Base-by-base conservation (phyloP, 2,888 invertebrate species). In the Chorisops tibialis region DNA sequence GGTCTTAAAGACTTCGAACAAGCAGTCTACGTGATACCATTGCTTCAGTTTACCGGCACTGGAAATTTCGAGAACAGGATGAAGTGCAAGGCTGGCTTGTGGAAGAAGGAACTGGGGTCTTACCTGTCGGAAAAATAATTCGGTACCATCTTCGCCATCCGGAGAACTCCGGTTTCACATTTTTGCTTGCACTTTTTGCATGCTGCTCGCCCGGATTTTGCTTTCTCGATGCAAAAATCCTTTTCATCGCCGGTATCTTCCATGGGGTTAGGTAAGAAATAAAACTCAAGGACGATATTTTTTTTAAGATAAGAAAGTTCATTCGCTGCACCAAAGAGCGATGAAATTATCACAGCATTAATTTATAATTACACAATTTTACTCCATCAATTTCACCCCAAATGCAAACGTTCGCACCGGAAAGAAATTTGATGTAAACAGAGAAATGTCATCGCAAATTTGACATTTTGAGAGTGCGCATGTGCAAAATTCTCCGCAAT, bases 151-250 rank as follows among this genome's bases (percentile, higher is more conserved):
- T 93, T 93, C 0, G 89, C 93, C 48, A 94, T 79, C 62, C 94
- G 81, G 47, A 93, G 71, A 63, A 84, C 81, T 19, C 87, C 90
- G 71, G 85, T 83, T 1, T 84, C 83, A 70, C 92, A 88, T 71
- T 87, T 87, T 63, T 83, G 80, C 79, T 93, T 94, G 75, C 94
- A 95, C 70, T 88, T 91, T 75, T 93, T 93, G 73, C 95, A 95
- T 12, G 85, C 84, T 1, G 94, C 89, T 52, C 89, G 82, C 0
- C 89, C 89, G 11, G 86, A 82, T 79, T 93, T 93, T 0, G 93
- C 92, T 65, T 88, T 83, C 68, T 94, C 94, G 9, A 87, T 84
- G 60, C 81, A 83, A 76, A 88, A 90, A 5, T 84, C 83, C 67
- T 82, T 82, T 66, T 80, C 81, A n/a, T 76, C 73, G n/a, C 69